Conservation (phyloP, 2,113 vertebrate species). For the Limnothrissa miodon region DNA sequence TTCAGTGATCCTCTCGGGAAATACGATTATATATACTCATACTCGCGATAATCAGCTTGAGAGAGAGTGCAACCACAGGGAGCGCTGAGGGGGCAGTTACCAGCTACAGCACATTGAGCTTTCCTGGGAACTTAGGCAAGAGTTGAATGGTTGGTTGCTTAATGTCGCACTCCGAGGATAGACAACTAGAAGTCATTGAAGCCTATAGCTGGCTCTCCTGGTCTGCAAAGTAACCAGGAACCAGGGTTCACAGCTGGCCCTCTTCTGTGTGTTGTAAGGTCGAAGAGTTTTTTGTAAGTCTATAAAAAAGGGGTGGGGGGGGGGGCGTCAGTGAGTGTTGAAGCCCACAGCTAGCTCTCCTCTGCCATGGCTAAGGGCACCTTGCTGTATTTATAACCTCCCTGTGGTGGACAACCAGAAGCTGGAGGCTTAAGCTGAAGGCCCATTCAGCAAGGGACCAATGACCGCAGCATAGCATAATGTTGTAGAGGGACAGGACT, state of each 20-base stretch:
- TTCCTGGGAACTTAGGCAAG: neutral
- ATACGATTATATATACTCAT: neutral
- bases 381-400: slow-evolving; percentile 16
- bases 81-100: neutral
- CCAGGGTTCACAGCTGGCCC: neutral
- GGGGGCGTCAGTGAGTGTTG: neutral
- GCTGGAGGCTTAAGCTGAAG: neutral
- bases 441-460: neutral
- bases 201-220: too few relatives aligned
- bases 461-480: neutral
- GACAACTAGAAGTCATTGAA: too few relatives aligned
- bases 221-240: too few relatives aligned
- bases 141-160: neutral
- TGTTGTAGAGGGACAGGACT: neutral
- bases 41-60: neutral
- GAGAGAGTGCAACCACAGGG: neutral
- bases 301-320: too few relatives aligned
- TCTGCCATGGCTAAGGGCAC: slow-evolving; percentile 13
- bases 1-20: too few relatives aligned
- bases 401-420: neutral
- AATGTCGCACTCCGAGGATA: too few relatives aligned
- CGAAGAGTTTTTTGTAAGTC: too few relatives aligned
- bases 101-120: neutral
- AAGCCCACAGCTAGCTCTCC: neutral
- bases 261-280: neutral